phyloP scores from a whole-genome alignment of 1,140 invertebrate genomes.

The Hylyphantes graminicola region DNA sequence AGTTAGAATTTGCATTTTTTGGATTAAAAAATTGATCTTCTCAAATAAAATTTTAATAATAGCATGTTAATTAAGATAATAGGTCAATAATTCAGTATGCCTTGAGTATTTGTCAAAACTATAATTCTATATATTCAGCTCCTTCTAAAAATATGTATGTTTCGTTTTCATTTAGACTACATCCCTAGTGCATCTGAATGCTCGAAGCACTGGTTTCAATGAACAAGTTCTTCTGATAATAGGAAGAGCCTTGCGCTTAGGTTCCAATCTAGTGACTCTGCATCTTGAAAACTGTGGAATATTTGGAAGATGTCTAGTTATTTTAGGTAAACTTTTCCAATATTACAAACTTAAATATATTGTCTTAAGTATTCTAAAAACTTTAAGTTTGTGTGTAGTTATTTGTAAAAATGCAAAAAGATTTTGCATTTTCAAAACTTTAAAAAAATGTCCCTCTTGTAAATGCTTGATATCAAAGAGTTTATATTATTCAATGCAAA shows the following conservation, averaged over 20 bases:
- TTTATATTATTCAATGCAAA: too few relatives aligned
- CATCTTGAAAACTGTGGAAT: slow-evolving; percentile 81
- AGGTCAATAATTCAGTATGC: too few relatives aligned
- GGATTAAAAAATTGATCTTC: too few relatives aligned
- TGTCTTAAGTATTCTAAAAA: background rate
- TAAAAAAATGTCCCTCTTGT: too few relatives aligned
- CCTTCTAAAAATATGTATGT: too few relatives aligned
- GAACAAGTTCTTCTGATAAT: slow-evolving; percentile 78
- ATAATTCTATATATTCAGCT: too few relatives aligned
- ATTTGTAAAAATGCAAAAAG: background rate
- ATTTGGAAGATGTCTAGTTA: slow-evolving; percentile 75
- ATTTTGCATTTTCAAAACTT: background rate
- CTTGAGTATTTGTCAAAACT: too few relatives aligned
- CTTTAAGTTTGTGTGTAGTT: background rate
- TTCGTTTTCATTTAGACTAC: slow-evolving; percentile 72
- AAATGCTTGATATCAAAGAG: too few relatives aligned
- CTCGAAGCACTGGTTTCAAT: slow-evolving; percentile 75
- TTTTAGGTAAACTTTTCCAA: slow-evolving; percentile 71
- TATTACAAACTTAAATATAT: too few relatives aligned
- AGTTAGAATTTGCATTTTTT: too few relatives aligned
- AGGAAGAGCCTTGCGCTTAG: slow-evolving; percentile 76
- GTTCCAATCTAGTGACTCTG: slow-evolving; percentile 76
- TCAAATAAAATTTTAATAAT: too few relatives aligned
- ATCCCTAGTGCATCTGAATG: slow-evolving; percentile 78
- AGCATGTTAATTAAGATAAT: too few relatives aligned